These are phyloP conservation scores for Urosaurus nigricauda DNA, from an alignment of 2,797 vertebrate genomes.

Conservation along the genomic window DNA sequence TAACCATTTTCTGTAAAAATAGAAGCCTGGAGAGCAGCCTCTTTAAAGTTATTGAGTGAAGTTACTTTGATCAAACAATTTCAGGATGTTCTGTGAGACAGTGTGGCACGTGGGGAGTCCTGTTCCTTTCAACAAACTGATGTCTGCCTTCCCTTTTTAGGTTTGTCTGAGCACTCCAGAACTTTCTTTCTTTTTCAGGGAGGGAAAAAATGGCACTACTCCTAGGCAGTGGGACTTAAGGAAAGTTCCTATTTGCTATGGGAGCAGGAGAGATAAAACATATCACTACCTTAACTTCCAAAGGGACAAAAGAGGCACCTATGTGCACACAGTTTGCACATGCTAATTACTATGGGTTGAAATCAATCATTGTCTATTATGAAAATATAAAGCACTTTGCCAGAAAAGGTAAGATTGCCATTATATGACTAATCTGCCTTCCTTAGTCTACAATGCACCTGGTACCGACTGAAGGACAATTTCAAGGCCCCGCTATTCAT, in stretches of 20 bases:
- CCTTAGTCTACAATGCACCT: background rate
- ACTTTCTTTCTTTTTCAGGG: conserved; percentile 12
- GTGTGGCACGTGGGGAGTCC: background rate
- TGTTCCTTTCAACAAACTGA: conserved; percentile 17
- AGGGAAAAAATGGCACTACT: conserved; percentile 14
- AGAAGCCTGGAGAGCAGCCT: conserved; percentile 49
- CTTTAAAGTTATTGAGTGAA: conserved; percentile 55
- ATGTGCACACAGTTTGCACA: background rate
- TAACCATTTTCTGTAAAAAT: conserved; percentile 47
- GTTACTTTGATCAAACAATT: conserved; percentile 58
- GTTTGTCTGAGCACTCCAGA: background rate
- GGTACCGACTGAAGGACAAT: background rate
- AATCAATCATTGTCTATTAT: background rate
- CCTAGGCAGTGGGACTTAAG: too few species aligned
- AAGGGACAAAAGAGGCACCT: background rate
- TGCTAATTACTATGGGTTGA: background rate
- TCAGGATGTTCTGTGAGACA: conserved; percentile 12
- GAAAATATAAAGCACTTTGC: background rate
- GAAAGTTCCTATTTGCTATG: too few species aligned
- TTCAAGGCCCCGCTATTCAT: background rate
- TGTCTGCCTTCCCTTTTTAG: background rate
- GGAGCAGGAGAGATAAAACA: too few species aligned
- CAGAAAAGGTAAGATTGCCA: background rate
- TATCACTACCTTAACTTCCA: too few species aligned
- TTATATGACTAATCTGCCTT: background rate